Evolutionary conservation across 2,797 vertebrate genomes (phyloP), one percentile per base, ranked within the genome.

Genomic region (Myotis findleyi): DNA sequence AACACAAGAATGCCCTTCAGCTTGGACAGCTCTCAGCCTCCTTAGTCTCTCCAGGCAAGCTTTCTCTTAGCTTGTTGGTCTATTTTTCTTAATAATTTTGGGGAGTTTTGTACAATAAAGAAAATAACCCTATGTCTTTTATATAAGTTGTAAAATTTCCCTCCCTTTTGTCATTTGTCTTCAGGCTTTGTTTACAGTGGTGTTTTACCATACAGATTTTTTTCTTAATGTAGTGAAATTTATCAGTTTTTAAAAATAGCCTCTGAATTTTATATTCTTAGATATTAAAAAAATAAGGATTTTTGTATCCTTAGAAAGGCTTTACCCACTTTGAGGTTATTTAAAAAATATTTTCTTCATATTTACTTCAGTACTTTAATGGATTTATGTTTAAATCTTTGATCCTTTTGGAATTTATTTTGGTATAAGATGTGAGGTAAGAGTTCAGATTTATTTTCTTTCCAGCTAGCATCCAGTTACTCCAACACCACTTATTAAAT

Each of bases 311-410:
- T 71, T 91, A 62, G 12, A 76, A 84, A 91, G 41, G 11, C 25
- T 59, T 94, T 62, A 23, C 11, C 47, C 23, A 84, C 71, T 75
- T 36, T 82, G 51, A 87, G 9, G 21, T 86, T 96, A 33, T 84
- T 93, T 85, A 3, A 51, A 80, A 88, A 89, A 64, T 83, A 69
- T 53, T 88, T 87, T 89, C 17, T n/a, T 69, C 6, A 8, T 84
- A 76, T 80, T 91, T 93, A 95, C 33, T 84, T 90, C 18, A 64
- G 17, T 75, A 59, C 27, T 73, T 75, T 91, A 47, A 62, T 89
- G 64, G n/a, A 68, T 91, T 93, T 85, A 41, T 87, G 30, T 95
- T 92, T 91, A 86, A 91, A 30, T 88, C 21, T 81, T 89, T 87
- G 44, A 57, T 59, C 51, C 83, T 95, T 69, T 68, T 80, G 68